Conservation (phyloP, 2,888 invertebrate species). For the Frankliniella fusca region DNA sequence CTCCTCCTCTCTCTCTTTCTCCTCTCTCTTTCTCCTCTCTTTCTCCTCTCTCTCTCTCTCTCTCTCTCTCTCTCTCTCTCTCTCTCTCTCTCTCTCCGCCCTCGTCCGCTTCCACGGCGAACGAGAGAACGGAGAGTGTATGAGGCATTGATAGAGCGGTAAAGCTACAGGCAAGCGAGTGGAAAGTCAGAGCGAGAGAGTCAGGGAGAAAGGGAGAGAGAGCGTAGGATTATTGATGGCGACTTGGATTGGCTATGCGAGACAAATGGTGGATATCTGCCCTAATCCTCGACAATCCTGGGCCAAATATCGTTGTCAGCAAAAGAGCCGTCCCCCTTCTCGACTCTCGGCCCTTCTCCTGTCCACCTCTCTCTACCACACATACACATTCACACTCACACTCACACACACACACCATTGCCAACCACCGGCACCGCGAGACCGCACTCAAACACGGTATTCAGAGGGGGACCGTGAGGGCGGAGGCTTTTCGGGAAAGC, state of each 20-base stretch:
- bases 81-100: too few relatives aligned
- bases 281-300: slow-evolving; percentile 18
- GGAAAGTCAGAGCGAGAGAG: not conserved
- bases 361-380: not conserved
- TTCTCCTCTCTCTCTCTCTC: not conserved
- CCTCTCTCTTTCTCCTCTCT: too few relatives aligned
- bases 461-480: too few relatives aligned
- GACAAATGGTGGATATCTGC: slow-evolving; percentile 11
- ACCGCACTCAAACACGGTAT: too few relatives aligned
- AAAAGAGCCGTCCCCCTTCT: not conserved
- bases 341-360: not conserved
- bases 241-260: slow-evolving; percentile 5
- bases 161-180: not conserved
- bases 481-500: too few relatives aligned
- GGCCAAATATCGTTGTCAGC: slow-evolving; percentile 16
- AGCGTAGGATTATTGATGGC: not conserved
- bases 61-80: not conserved
- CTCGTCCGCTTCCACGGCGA: not conserved
- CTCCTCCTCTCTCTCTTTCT: too few relatives aligned
- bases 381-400: not conserved
- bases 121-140: not conserved
- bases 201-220: not conserved
- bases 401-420: not conserved
- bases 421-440: too few relatives aligned
- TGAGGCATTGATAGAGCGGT: slow-evolving; percentile 17